Evolutionary conservation across 2,888 invertebrate genomes (phyloP), one percentile per base, ranked within the genome.

Genomic region (Diogma glabrata): DNA sequence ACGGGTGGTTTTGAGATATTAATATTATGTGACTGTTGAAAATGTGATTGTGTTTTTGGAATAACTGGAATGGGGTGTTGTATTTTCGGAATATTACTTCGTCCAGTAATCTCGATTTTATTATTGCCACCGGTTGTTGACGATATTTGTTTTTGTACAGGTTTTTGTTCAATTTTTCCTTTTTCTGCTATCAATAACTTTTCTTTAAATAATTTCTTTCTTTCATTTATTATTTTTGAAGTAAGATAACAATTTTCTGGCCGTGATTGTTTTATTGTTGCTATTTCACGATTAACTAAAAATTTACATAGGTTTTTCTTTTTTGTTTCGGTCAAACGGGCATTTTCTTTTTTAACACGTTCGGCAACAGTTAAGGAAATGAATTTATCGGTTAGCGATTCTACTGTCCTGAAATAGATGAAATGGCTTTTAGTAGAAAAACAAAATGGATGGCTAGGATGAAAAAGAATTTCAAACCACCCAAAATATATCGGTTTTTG

Each of bases 381-480:
- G 50, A 70, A 65, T 2, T 69, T 67, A 54, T 70, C 68, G 2
- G 67, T 64, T 4, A 70, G 56, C 0, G 65, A 67, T 51, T 67
- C 67, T 49, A 69, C 60, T 12, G 57, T 58, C 24, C 65, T 67
- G 49, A 3, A 57, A n/a, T n/a, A n/a, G n/a, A 52, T 28, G 3
- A 28, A 40, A 43, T 40, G 10, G 7, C 19, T 26, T 10, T 48
- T 45, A n/a, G n/a, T n/a, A n/a, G n/a, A n/a, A n/a, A n/a, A n/a
- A n/a, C n/a, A n/a, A n/a, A n/a, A n/a, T n/a, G n/a, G n/a, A n/a
- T n/a, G n/a, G n/a, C n/a, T n/a, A n/a, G n/a, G n/a, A n/a, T n/a
- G n/a, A 2, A 20, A 20, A 22, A n/a, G n/a, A n/a, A n/a, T n/a
- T n/a, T n/a, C n/a, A n/a, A n/a, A n/a, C n/a, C n/a, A n/a, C n/a